These are phyloP conservation scores for Bicyclus anynana DNA, from an alignment of 1,140 invertebrate genomes.

Conservation along the genomic window DNA sequence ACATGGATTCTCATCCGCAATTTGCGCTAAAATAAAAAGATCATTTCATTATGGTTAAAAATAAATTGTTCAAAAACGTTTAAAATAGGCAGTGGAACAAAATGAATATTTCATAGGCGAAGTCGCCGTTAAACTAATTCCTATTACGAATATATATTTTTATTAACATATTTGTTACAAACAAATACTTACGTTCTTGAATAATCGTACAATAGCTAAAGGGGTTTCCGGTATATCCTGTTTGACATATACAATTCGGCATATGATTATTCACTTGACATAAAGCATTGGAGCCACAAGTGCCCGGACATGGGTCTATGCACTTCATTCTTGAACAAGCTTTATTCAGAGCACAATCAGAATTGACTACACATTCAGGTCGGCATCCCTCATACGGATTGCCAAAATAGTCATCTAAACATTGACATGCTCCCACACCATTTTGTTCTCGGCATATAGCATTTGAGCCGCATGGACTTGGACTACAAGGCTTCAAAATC, in stretches of 20 bases:
- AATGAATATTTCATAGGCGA: no score
- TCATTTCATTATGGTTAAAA: no score
- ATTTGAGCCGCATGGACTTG: slow-evolving; percentile 80
- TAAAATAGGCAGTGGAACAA: no score
- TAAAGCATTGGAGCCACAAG: slow-evolving; percentile 85
- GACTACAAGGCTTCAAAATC: slow-evolving; percentile 72
- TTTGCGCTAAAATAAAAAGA: slow-evolving; percentile 37
- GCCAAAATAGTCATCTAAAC: slow-evolving; percentile 76
- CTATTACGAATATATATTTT: neutral
- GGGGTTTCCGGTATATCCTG: slow-evolving; percentile 85
- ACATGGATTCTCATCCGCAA: slow-evolving; percentile 75
- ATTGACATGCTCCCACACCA: slow-evolving; percentile 77
- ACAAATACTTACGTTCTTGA: neutral
- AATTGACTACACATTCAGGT: slow-evolving; percentile 76
- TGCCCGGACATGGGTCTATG: slow-evolving; percentile 83
- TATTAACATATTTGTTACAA: no score
- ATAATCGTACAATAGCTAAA: slow-evolving; percentile 77
- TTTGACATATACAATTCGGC: slow-evolving; percentile 85
- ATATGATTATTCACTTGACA: slow-evolving; percentile 86
- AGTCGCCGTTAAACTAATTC: no score
- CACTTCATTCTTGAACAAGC: slow-evolving; percentile 85
- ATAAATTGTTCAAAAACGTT: no score
- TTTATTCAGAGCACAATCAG: slow-evolving; percentile 80
- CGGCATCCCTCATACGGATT: slow-evolving; percentile 76
- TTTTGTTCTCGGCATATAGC: slow-evolving; percentile 78